phyloP scores from a whole-genome alignment of 2,113 vertebrate genomes.

The Polypterus bichir region DNA sequence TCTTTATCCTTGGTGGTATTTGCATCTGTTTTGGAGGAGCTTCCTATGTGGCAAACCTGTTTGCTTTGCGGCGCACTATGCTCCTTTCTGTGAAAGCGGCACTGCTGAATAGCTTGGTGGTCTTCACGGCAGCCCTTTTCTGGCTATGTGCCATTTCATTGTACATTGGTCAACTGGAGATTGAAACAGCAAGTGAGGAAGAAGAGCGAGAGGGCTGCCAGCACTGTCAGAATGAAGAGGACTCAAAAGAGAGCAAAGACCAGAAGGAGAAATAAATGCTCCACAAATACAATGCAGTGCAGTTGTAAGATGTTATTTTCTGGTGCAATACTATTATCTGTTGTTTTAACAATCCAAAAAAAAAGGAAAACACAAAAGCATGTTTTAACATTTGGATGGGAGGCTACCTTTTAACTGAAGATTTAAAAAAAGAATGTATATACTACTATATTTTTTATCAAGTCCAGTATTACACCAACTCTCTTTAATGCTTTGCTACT shows the following conservation, averaged over 20 bases:
- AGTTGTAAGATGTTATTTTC: no score
- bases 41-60: constrained; percentile 60
- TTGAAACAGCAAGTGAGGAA: constrained; percentile 65
- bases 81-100: constrained; percentile 54
- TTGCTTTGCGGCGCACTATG: constrained; percentile 62
- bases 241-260: background rate
- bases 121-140: constrained; percentile 56
- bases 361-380: no score
- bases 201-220: constrained; percentile 37
- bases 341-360: no score
- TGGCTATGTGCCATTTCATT: constrained; percentile 80
- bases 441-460: no score
- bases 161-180: constrained; percentile 72
- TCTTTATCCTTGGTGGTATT: constrained; percentile 71
- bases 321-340: no score
- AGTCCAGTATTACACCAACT: no score
- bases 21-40: constrained; percentile 63
- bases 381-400: no score
- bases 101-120: constrained; percentile 44
- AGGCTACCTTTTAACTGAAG: no score
- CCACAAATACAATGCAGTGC: no score
- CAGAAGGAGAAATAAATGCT: constrained; percentile 31
- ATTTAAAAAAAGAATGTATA: no score
- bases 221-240: constrained; percentile 18
- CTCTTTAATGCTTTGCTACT: no score